Percentiles rank a stretch among this genome's conserved stretches.
Evolutionary conservation across 35 echinoderm and acorn worm species (phyloP).

Genomic region (Apostichopus japonicus): DNA sequence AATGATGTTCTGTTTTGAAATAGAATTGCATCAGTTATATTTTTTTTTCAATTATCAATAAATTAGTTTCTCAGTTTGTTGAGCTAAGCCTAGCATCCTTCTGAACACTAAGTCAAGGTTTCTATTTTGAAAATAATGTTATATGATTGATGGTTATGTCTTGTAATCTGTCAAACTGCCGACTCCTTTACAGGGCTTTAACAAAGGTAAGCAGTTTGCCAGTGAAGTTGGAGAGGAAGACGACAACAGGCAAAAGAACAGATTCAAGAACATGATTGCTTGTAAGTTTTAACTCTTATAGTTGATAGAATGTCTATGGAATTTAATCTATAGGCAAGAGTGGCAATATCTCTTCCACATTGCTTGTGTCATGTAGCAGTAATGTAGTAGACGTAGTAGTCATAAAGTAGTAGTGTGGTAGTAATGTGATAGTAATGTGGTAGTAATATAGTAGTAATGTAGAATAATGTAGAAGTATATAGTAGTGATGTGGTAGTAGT

Average conservation of each 20-base stretch:
- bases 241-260: conserved; percentile 70
- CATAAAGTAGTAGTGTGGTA: too few relatives aligned
- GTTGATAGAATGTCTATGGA: conserved; percentile 6
- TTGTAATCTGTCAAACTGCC: conserved; percentile 14
- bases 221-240: conserved; percentile 71
- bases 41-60: too few relatives aligned
- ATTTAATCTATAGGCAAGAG: neutral
- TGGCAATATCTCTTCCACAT: neutral
- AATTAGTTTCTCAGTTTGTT: too few relatives aligned
- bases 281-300: conserved; percentile 49
- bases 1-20: too few relatives aligned
- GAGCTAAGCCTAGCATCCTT: neutral
- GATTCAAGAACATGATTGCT: conserved; percentile 78
- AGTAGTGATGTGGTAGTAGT: too few relatives aligned
- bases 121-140: neutral
- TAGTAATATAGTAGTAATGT: too few relatives aligned
- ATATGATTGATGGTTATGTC: neutral
- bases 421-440: too few relatives aligned
- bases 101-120: neutral
- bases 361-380: too few relatives aligned
- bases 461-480: too few relatives aligned
- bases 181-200: conserved; percentile 51
- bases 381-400: too few relatives aligned
- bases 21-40: too few relatives aligned
- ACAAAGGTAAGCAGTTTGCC: conserved; percentile 57